Base-by-base conservation (phyloP, 2,113 vertebrate species). In the Otocyon megalotis region DNA sequence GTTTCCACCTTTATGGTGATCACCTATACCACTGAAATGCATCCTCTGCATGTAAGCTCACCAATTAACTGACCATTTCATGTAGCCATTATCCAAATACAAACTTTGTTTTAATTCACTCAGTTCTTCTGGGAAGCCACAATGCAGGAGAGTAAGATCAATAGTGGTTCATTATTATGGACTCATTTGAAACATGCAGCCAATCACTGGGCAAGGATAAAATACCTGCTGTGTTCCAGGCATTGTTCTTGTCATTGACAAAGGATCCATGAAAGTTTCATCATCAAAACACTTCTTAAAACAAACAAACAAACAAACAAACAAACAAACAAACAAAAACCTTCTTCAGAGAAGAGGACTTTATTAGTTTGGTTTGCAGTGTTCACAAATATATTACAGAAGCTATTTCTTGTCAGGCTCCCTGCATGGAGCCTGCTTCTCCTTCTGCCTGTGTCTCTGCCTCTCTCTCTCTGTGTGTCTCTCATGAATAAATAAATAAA, bases 21-120 rank as follows among this genome's bases (percentile, higher is more conserved):
- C 53, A 83, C 3, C 1, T 76, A n/a, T 69, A 30, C 24, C 5
- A 90, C 3, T 92, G 26, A 93, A 93, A 96, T 82, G 96, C 24
- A 12, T 89, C 16, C 11, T 50, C 54, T 77, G 43, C 12, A 71
- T 6, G 56, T 71, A 53, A 12, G 26, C 28, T 89, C 5, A 81
- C 30, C 26, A 93, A 30, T 81, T 96, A 58, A 81, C 56, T 81
- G 72, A 67, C 10, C 3, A 74, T 30, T 87, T 58, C 35, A 16
- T 71, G 3, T 22, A 97, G 32, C 12, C 32, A 35, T 60, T 93
- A 95, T 76, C 26, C 60, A 93, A 69, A 93, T 72, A 84, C 9
- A 92, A 83, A 62, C 20, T 86, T 97, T 85, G 9, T 72, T 65
- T 95, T 87, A 35, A 77, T 89, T 84, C 14, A 30, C 19, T 83